phyloP scores from a whole-genome alignment of 1,140 invertebrate species.

The Drosophila truncata region DNA sequence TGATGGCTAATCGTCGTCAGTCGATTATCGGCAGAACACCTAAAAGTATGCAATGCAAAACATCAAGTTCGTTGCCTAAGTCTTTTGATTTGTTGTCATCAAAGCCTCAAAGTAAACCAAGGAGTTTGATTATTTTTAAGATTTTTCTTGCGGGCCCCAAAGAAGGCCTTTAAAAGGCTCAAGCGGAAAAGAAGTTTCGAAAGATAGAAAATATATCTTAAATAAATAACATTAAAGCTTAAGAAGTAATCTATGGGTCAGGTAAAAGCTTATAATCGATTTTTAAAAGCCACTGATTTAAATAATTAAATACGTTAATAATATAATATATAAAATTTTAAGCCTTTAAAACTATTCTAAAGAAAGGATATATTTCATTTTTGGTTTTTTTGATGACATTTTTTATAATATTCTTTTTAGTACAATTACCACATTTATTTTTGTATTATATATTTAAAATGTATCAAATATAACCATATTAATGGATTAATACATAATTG shows the following conservation, averaged over 20 bases:
- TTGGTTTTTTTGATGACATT: background rate
- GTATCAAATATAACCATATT: no score
- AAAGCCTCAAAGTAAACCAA: slow-evolving; percentile 23
- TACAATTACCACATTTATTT: accelerated
- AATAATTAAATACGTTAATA: background rate
- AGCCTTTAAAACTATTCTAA: background rate
- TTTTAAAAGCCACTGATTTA: background rate
- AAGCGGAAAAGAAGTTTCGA: background rate
- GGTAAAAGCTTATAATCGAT: background rate
- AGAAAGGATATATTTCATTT: background rate
- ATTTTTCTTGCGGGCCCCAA: background rate
- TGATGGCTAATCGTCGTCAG: background rate
- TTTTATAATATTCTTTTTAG: background rate
- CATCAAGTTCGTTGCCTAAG: slow-evolving; percentile 53
- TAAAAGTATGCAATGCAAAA: slow-evolving; percentile 37
- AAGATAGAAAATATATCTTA: no score
- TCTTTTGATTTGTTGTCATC: slow-evolving; percentile 38
- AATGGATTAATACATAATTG: background rate
- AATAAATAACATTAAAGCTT: background rate
- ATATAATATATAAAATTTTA: background rate
- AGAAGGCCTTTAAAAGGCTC: background rate
- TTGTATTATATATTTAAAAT: background rate
- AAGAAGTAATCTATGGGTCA: no score
- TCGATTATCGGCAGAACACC: background rate
- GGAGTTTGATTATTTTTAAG: background rate